A percentile compares a stretch with the other conserved stretches of the same genome.
phyloP scores from a whole-genome alignment of 1,140 invertebrate species.

The Drosophila bocqueti region DNA sequence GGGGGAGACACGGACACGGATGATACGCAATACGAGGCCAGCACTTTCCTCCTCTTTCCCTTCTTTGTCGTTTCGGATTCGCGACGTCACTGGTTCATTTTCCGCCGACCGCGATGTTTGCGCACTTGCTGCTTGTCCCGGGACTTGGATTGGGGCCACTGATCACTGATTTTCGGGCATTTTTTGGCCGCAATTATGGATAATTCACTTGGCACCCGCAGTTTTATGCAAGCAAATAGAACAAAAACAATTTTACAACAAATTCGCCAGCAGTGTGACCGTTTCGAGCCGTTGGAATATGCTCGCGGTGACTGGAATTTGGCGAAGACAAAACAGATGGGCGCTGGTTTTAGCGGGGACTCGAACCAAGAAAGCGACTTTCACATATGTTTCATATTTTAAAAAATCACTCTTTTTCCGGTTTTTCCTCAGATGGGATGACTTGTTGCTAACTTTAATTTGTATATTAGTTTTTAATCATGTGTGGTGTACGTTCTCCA shows the following conservation, averaged over 20 bases:
- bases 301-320: neutral
- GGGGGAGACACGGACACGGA: constrained; percentile 3
- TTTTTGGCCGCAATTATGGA: constrained; percentile 54
- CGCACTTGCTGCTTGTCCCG: constrained; percentile 29
- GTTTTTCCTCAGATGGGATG: neutral
- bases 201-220: constrained; percentile 61
- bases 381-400: neutral
- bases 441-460: too few species aligned
- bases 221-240: constrained; percentile 54
- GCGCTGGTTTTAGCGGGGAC: neutral
- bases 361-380: neutral
- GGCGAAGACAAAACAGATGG: neutral
- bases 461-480: too few species aligned
- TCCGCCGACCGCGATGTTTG: constrained; percentile 36
- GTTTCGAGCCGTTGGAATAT: neutral
- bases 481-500: too few species aligned
- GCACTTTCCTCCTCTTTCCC: constrained; percentile 53
- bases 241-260: constrained; percentile 66
- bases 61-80: constrained; percentile 53
- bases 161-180: constrained; percentile 44
- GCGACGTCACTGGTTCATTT: constrained; percentile 71
- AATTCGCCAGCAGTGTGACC: constrained; percentile 23
- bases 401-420: neutral
- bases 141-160: constrained; percentile 28
- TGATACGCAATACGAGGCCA: constrained; percentile 16